Evolutionary conservation across 2,113 vertebrate genomes (phyloP).

Genomic region (Petromus typicus): DNA sequence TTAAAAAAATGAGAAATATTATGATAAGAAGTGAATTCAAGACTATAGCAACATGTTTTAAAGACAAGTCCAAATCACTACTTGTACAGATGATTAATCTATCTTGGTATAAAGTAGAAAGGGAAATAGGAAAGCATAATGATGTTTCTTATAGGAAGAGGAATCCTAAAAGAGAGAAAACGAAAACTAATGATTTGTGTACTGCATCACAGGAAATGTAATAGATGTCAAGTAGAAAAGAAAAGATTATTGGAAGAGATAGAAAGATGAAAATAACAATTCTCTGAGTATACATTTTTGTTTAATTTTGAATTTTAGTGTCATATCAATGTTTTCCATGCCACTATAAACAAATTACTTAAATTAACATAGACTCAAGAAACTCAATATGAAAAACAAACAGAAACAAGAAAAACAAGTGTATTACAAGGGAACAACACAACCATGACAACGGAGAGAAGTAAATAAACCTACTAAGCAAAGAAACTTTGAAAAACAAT

Average conservation of each 20-base stretch:
- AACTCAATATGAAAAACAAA: neutral
- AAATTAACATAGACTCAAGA: neutral
- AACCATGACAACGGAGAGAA: neutral
- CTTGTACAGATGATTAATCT: neutral
- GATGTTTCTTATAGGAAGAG: neutral
- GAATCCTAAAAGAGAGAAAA: neutral
- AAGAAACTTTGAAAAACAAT: neutral
- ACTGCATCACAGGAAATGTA: neutral
- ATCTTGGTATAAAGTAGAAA: neutral
- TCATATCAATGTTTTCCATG: neutral
- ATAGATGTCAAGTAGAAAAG: neutral
- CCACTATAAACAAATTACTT: neutral
- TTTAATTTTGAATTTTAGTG: constrained; percentile 15
- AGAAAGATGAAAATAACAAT: neutral
- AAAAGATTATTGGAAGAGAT: neutral
- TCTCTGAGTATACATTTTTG: neutral
- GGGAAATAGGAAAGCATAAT: neutral
- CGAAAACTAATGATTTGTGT: neutral
- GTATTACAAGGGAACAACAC: neutral
- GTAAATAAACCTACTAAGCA: neutral
- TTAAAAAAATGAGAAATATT: neutral
- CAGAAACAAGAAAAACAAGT: neutral
- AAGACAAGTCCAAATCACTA: neutral
- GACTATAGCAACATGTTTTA: neutral
- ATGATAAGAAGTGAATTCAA: neutral